phyloP scores from a whole-genome alignment of 2,888 invertebrate species.

The Thymelicus sylvestris region DNA sequence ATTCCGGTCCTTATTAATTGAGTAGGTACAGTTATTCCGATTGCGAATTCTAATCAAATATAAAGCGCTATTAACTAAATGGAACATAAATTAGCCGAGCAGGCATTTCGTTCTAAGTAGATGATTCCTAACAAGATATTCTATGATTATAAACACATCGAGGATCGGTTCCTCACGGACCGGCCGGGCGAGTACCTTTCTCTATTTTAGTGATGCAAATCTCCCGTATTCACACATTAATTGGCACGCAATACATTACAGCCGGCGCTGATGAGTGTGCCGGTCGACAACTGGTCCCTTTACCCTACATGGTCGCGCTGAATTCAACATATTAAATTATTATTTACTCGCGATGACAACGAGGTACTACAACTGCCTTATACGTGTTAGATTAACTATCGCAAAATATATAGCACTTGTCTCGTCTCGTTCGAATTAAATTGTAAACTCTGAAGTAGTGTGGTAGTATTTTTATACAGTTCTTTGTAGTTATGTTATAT shows the following conservation, averaged over 20 bases:
- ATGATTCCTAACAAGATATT: slow-evolving; percentile 38
- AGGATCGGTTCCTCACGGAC: slow-evolving; percentile 22
- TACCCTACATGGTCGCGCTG: slow-evolving; percentile 44
- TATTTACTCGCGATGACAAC: slow-evolving; percentile 38
- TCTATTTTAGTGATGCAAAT: slow-evolving; percentile 43
- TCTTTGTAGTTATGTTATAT: background rate
- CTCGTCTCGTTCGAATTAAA: slow-evolving; percentile 4
- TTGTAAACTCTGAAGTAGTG: background rate
- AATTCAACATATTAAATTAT: slow-evolving; percentile 42
- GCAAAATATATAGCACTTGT: slow-evolving; percentile 10
- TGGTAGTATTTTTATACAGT: background rate
- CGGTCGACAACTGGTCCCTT: slow-evolving; percentile 46
- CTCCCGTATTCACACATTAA: slow-evolving; percentile 41
- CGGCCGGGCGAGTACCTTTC: slow-evolving; percentile 40
- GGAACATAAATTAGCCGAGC: slow-evolving; percentile 18
- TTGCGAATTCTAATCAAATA: slow-evolving; percentile 28
- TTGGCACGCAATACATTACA: slow-evolving; percentile 38
- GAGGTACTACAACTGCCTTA: slow-evolving; percentile 30
- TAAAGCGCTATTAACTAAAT: slow-evolving; percentile 21
- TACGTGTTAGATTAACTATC: slow-evolving; percentile 49
- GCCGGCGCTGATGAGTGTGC: slow-evolving; percentile 35
- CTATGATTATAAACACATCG: slow-evolving; percentile 37
- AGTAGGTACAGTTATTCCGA: slow-evolving; percentile 31
- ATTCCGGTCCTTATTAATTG: background rate
- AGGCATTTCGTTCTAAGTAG: slow-evolving; percentile 28